Base-by-base conservation (phyloP, 2,113 vertebrate genomes). In the Lasiurus borealis region DNA sequence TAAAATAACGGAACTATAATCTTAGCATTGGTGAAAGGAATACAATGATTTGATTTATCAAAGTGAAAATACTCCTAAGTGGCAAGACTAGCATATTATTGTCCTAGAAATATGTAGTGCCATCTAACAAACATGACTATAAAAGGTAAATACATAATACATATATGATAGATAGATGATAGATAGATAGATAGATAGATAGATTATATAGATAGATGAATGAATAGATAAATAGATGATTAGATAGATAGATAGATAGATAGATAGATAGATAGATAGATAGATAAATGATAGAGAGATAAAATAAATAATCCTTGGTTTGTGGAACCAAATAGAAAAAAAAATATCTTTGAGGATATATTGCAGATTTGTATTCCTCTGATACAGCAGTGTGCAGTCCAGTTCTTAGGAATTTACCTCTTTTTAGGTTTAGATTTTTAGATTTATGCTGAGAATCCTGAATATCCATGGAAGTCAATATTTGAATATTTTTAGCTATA, bases 251-350 rank as follows among this genome's bases (percentile, higher is more conserved):
- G 59, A 62, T 25, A 25, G 57, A 25, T 46, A 73, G 25, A 23
- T 73, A 73, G 23, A 73, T 40, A 72, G 19, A 69, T 36, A 62
- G 25, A 78, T 78, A 23, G 12, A 64, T 64, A 64, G 62, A 64
- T 64, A 64, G 62, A 64, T 64, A 62, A 25, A 64, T 29, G 62
- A 64, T 62, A 62, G 59, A 62, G 13, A 64, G 11, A 44, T 5
- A 27, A 59, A 44, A 78, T 15, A 19, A 78, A 57, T 52, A n/a
- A 81, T 40, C 12, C 40, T 29, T n/a, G 4, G 5, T 76, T 85
- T 82, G 11, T 23, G 66, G 31, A 91, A 48, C 31, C 36, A 95
- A 88, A 40, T 6, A 84, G 64, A 8, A 82, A 93, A 93, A 71
- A 54, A n/a, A 73, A 6, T 10, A 73, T 8, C 13, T 23, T 48